Evolutionary conservation across 2,113 vertebrate genomes (phyloP).

Genomic region (Dicaeum eximium): DNA sequence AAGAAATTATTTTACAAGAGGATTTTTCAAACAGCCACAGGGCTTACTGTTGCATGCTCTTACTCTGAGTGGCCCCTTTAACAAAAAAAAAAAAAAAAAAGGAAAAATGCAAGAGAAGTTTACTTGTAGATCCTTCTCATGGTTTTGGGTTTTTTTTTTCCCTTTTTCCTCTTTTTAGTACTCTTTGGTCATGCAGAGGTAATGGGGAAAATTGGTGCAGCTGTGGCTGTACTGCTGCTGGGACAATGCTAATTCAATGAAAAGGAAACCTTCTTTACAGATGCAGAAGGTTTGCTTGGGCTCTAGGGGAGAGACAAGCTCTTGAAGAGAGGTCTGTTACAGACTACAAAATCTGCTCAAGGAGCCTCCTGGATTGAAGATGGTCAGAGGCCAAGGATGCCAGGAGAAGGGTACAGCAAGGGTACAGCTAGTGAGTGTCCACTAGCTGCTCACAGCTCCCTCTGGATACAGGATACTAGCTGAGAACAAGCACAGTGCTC

Average conservation of each 20-base stretch:
- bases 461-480: background rate
- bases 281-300: background rate
- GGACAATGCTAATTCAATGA: background rate
- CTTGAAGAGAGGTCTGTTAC: background rate
- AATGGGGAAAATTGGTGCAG: background rate
- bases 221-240: background rate
- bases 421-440: background rate
- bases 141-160: background rate
- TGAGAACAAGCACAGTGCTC: background rate
- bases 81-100: background rate
- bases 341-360: background rate
- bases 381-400: background rate
- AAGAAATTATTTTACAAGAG: background rate
- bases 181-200: background rate
- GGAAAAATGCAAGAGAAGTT: background rate
- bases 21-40: background rate
- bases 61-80: background rate
- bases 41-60: background rate
- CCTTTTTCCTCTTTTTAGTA: background rate
- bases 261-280: background rate
- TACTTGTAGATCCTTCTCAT: background rate
- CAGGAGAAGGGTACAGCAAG: background rate
- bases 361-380: background rate
- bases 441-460: background rate
- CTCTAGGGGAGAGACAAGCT: background rate